Percentiles rank a stretch among this genome's conserved stretches.
Evolutionary conservation across 30 jellyfish, hydroid and myxozoan genomes (phyloP).

Genomic region (Euphysa ruthae): DNA sequence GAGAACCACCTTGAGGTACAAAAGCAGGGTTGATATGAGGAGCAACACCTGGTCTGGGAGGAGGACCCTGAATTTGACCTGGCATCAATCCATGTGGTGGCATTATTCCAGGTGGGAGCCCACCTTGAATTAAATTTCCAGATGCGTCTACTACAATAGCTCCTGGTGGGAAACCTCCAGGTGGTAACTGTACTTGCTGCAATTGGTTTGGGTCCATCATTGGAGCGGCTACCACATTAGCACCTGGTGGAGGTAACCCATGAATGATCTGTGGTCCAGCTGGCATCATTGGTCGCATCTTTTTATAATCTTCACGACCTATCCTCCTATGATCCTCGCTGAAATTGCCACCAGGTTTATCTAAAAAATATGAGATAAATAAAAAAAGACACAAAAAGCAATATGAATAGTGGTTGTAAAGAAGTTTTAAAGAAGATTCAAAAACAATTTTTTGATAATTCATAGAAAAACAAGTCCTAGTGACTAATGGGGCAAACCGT

Average conservation of each 20-base stretch:
- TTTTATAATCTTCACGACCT: not conserved
- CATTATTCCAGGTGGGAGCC: conserved; percentile 23
- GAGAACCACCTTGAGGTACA: conserved; percentile 42
- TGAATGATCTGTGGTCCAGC: conserved; percentile 21
- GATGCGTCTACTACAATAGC: conserved; percentile 20
- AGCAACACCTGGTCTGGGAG: conserved; percentile 80
- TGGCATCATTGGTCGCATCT: not conserved
- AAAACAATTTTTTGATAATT: too few relatives aligned
- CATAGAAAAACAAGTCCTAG: too few relatives aligned
- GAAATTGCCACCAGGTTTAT: not conserved
- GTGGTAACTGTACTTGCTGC: conserved; percentile 16
- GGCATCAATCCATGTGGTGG: conserved; percentile 35
- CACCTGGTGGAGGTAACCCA: conserved; percentile 47
- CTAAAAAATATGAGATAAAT: not conserved
- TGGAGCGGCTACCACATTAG: conserved; percentile 31
- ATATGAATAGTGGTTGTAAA: not conserved
- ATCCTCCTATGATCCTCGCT: not conserved
- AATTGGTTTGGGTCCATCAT: conserved; percentile 16
- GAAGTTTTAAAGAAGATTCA: too few relatives aligned
- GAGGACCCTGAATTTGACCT: conserved; percentile 43
- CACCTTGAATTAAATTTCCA: conserved; percentile 34
- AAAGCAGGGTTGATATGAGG: conserved; percentile 95
- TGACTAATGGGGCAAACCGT: too few relatives aligned
- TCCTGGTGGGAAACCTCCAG: conserved; percentile 31
- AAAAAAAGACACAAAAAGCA: not conserved